phyloP scores from a whole-genome alignment of 1,140 invertebrate species.

The Sarcophaga peregrina region DNA sequence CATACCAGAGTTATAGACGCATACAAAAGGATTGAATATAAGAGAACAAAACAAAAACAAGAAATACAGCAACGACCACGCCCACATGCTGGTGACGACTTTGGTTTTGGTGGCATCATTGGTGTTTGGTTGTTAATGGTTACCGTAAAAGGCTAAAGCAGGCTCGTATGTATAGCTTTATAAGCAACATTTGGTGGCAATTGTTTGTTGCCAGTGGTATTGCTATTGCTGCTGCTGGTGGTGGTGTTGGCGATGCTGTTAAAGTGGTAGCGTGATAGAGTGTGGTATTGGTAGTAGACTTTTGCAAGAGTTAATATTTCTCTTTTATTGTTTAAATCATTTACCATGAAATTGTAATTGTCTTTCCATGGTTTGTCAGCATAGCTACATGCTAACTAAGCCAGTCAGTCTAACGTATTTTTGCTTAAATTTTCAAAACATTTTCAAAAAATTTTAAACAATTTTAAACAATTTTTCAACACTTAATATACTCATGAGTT shows the following conservation, averaged over 20 bases:
- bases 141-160: no score
- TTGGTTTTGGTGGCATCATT: constrained; percentile 11
- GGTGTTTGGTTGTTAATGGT: constrained; percentile 26
- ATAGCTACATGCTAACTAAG: no score
- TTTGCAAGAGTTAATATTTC: neutral
- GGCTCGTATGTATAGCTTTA: no score
- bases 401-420: no score
- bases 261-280: neutral
- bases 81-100: constrained; percentile 30
- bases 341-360: constrained; percentile 37
- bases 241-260: neutral
- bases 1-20: no score
- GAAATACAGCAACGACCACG: constrained; percentile 26
- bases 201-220: neutral
- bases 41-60: no score
- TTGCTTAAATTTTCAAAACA: no score
- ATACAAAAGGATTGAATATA: no score
- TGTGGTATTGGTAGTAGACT: neutral
- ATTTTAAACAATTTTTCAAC: no score
- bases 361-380: no score
- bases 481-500: no score
- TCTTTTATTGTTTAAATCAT: constrained; percentile 28
- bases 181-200: neutral
- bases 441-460: no score
- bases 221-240: neutral